These are phyloP conservation scores for Selene dorsalis DNA, from an alignment of 2,797 vertebrate species.

Conservation along the genomic window DNA sequence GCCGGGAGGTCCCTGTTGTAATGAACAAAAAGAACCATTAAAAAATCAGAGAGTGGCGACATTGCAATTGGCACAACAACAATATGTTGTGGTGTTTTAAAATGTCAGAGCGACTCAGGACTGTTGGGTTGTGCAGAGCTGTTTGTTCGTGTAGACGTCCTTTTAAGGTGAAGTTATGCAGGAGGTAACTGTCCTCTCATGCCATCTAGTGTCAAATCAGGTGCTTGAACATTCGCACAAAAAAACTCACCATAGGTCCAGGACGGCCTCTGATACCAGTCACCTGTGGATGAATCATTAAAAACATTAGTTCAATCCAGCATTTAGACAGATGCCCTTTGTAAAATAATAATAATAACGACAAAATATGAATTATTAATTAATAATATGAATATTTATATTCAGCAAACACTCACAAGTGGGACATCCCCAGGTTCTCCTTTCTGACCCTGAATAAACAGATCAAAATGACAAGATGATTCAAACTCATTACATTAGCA, in stretches of 20 bases:
- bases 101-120: slow-evolving; percentile 11
- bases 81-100: background rate
- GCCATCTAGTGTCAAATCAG: slow-evolving; percentile 80
- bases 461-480: slow-evolving; percentile 3
- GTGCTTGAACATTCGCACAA: slow-evolving; percentile 26
- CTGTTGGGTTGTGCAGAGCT: background rate
- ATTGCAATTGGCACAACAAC: background rate
- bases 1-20: slow-evolving; percentile 92
- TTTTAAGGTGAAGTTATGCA: slow-evolving; percentile 51
- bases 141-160: background rate
- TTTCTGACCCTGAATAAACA: slow-evolving; percentile 91
- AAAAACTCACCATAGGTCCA: slow-evolving; percentile 89
- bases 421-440: slow-evolving; percentile 97
- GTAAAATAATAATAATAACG: background rate
- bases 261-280: slow-evolving; percentile 92
- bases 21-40: background rate
- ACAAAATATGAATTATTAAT: no score
- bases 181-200: slow-evolving; percentile 65
- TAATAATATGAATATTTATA: background rate
- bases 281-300: slow-evolving; percentile 82
- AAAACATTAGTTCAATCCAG: slow-evolving; percentile 13
- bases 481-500: background rate
- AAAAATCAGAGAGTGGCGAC: background rate
- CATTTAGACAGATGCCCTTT: accelerated
- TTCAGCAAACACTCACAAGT: slow-evolving; percentile 84